Conservation (phyloP, 2,113 vertebrate genomes). For the Oryzias celebensis region DNA sequence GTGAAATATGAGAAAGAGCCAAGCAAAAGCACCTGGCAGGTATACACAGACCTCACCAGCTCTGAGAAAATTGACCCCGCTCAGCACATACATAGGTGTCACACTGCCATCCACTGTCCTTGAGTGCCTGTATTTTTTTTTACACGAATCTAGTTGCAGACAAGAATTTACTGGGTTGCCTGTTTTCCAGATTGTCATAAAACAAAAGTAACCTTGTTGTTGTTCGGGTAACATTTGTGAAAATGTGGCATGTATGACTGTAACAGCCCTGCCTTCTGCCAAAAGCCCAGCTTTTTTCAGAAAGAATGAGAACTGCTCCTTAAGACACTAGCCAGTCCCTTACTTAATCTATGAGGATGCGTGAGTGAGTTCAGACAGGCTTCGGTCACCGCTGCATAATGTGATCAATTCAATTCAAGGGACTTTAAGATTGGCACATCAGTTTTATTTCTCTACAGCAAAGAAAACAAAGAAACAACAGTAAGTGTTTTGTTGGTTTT, state of each 20-base stretch:
- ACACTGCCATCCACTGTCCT: slow-evolving; percentile 13
- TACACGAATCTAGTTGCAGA: background rate
- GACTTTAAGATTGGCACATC: background rate
- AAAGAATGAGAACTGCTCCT: slow-evolving; percentile 46
- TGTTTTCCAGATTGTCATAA: background rate
- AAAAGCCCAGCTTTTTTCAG: slow-evolving; percentile 12
- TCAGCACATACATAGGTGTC: slow-evolving; percentile 35
- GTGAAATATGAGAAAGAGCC: slow-evolving; percentile 60
- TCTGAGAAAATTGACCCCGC: slow-evolving; percentile 51
- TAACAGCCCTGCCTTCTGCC: slow-evolving; percentile 29
- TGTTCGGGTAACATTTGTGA: slow-evolving; percentile 40
- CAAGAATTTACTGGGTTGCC: background rate
- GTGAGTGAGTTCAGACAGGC: slow-evolving; percentile 26
- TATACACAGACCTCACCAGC: slow-evolving; percentile 50
- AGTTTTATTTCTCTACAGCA: background rate
- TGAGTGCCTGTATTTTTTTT: slow-evolving; percentile 1
- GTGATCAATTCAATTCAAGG: slow-evolving; percentile 34
- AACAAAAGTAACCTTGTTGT: background rate
- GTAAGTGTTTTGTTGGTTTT: background rate
- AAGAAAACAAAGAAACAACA: background rate
- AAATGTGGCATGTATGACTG: slow-evolving; percentile 20
- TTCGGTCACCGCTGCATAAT: slow-evolving; percentile 29
- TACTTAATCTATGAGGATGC: slow-evolving; percentile 39
- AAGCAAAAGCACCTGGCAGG: slow-evolving; percentile 44
- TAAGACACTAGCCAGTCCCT: slow-evolving; percentile 36